phyloP scores from a whole-genome alignment of 2,888 invertebrate species.

The Vannuccia rotundouncinata region DNA sequence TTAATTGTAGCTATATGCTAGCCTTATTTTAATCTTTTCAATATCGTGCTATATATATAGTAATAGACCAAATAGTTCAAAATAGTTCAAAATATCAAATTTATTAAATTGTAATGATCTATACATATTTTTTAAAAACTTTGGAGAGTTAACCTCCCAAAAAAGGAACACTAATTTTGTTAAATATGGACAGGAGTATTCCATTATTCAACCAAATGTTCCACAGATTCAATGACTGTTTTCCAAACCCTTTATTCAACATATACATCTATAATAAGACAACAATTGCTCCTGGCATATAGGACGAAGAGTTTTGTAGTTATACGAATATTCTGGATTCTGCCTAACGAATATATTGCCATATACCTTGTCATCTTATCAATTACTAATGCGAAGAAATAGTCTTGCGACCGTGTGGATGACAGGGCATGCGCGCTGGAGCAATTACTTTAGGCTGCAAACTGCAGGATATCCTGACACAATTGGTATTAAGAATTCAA shows the following conservation, averaged over 20 bases:
- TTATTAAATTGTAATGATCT: too few species aligned
- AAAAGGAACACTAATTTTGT: neutral
- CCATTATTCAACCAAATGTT: neutral
- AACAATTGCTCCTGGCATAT: too few species aligned
- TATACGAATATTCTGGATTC: too few species aligned
- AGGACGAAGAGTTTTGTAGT: too few species aligned
- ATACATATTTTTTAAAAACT: neutral
- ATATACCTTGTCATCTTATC: neutral
- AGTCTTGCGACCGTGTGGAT: neutral
- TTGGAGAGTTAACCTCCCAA: neutral
- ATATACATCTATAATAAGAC: too few species aligned
- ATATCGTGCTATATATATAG: too few species aligned
- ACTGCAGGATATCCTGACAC: neutral
- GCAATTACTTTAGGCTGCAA: neutral
- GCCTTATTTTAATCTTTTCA: neutral
- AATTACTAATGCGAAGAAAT: neutral
- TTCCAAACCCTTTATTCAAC: too few species aligned
- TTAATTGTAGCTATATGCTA: too few species aligned
- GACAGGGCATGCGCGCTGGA: neutral
- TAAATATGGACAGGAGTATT: neutral
- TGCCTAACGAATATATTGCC: too few species aligned
- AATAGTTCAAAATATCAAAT: too few species aligned
- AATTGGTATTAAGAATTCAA: constrained; percentile 3
- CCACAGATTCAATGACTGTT: neutral
- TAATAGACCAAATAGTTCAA: too few species aligned